These are phyloP conservation scores for Craseonycteris thonglongyai DNA, from an alignment of 2,113 vertebrate species.

Conservation along the genomic window DNA sequence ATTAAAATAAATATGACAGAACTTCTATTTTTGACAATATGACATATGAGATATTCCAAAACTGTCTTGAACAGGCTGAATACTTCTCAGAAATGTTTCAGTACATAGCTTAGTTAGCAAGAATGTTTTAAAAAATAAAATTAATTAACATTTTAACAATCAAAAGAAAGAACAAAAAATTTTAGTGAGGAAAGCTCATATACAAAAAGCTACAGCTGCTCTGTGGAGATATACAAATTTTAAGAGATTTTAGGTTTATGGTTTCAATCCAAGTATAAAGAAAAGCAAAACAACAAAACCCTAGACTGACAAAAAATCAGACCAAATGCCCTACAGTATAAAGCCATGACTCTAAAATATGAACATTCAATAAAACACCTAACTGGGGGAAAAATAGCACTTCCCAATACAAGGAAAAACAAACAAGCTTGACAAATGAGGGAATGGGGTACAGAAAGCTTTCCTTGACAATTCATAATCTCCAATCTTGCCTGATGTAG, in stretches of 20 bases:
- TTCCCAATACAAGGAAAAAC: not conserved
- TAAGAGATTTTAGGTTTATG: not conserved
- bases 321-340: not conserved
- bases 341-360: not conserved
- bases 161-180: not conserved
- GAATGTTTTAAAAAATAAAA: not conserved
- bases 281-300: not conserved
- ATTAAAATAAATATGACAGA: not conserved
- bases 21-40: not conserved
- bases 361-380: not conserved
- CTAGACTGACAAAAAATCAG: not conserved
- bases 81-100: not conserved
- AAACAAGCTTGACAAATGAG: not conserved
- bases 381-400: not conserved
- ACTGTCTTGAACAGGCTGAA: not conserved
- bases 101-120: not conserved
- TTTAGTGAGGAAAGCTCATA: not conserved
- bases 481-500: not conserved
- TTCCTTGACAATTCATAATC: not conserved
- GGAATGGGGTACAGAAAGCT: accelerated
- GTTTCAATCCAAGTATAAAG: not conserved
- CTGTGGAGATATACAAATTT: not conserved
- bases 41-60: not conserved
- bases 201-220: not conserved
- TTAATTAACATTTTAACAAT: not conserved